Evolutionary conservation across 2,797 vertebrate species (phyloP).

Genomic region (Hybognathus amarus): DNA sequence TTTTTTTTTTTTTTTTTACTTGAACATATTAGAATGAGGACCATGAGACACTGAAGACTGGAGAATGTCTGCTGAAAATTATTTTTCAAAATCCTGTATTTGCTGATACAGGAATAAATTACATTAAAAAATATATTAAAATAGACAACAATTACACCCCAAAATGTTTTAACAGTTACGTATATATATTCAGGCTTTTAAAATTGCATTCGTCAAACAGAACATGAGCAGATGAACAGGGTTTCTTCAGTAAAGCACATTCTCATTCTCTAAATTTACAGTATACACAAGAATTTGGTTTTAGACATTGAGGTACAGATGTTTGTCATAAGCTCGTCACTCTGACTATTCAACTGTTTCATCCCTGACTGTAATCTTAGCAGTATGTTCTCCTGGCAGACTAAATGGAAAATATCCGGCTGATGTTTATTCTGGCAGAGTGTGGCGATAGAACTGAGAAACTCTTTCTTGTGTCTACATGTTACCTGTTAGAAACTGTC

Average conservation of each 20-base stretch:
- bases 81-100: not conserved
- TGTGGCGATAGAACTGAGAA: not conserved
- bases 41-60: not conserved
- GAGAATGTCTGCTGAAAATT: not conserved
- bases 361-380: conserved; percentile 27
- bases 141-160: not conserved
- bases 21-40: not conserved
- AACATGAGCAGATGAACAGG: not conserved
- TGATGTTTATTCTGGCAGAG: conserved; percentile 42
- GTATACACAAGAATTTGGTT: conserved; percentile 17
- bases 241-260: not conserved
- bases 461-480: conserved; percentile 11
- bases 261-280: not conserved
- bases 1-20: no score
- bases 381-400: conserved; percentile 40
- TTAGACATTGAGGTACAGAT: conserved; percentile 27
- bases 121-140: not conserved
- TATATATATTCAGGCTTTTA: not conserved
- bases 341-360: conserved; percentile 11
- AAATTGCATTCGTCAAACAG: not conserved
- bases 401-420: conserved; percentile 48
- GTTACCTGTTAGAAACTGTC: conserved; percentile 36
- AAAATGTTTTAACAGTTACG: not conserved
- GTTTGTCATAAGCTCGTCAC: conserved; percentile 36
- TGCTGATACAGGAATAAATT: not conserved